phyloP scores from a whole-genome alignment of 2,113 vertebrate species.

The Oreotrochilus melanogaster region DNA sequence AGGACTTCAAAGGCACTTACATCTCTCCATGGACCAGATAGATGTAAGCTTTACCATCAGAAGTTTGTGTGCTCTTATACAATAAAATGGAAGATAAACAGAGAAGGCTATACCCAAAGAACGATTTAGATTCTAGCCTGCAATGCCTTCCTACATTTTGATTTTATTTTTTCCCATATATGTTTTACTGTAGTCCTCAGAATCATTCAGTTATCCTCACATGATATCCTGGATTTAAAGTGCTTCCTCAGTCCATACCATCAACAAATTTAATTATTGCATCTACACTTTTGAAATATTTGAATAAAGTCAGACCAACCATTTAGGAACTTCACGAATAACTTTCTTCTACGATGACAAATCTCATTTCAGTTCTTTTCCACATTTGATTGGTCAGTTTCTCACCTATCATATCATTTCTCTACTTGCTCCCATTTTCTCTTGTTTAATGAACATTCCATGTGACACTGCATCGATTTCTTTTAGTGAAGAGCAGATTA shows the following conservation, averaged over 20 bases:
- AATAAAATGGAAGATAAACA: neutral
- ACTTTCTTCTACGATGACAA: neutral
- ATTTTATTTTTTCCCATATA: neutral
- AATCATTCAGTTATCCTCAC: neutral
- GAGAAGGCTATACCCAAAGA: neutral
- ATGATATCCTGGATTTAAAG: neutral
- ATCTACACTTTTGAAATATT: neutral
- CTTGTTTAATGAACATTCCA: neutral
- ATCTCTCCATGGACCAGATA: neutral
- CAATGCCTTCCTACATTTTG: neutral
- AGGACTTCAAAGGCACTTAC: neutral
- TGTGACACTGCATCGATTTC: neutral
- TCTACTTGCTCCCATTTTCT: neutral
- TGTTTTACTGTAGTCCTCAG: neutral
- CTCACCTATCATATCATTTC: neutral
- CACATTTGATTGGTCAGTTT: neutral
- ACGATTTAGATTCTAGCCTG: neutral
- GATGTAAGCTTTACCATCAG: neutral
- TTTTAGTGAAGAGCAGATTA: slow-evolving; percentile 9
- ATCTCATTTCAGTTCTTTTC: neutral
- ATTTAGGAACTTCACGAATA: neutral
- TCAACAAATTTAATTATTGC: neutral
- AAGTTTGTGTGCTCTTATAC: neutral
- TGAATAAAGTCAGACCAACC: neutral
- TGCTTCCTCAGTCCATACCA: neutral